A percentile compares a stretch with the other conserved stretches of the same genome.
phyloP scores from a whole-genome alignment of 2,797 vertebrate species.

The Okamejei kenojei region DNA sequence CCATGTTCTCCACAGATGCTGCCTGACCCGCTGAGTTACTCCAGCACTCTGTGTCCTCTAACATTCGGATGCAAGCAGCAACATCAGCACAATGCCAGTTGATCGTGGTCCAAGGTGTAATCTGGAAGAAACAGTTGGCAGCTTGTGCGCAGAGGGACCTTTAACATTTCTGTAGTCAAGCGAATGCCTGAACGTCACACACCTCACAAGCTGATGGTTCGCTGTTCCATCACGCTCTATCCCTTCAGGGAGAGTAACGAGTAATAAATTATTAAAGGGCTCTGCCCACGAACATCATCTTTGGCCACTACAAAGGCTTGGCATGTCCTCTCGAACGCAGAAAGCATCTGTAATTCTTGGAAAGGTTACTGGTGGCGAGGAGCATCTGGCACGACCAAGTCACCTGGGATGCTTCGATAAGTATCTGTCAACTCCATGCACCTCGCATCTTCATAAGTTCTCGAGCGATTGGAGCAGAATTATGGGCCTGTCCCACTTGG shows the following conservation, averaged over 20 bases:
- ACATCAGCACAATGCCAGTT: constrained; percentile 40
- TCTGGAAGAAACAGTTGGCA: constrained; percentile 41
- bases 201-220: constrained; percentile 48
- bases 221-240: constrained; percentile 50
- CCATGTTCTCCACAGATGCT: no score
- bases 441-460: constrained; percentile 42
- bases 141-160: constrained; percentile 2
- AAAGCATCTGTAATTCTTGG: constrained; percentile 53
- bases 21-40: no score
- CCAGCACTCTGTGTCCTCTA: no score
- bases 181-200: constrained; percentile 45
- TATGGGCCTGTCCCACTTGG: no score
- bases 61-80: neutral
- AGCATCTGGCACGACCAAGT: constrained; percentile 54
- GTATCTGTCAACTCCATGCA: constrained; percentile 48
- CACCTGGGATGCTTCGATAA: constrained; percentile 55
- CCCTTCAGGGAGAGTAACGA: constrained; percentile 51
- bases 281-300: constrained; percentile 49
- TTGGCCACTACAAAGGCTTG: constrained; percentile 51
- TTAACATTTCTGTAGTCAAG: constrained; percentile 42
- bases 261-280: constrained; percentile 56
- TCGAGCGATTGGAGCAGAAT: no score
- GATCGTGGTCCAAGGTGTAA: constrained; percentile 39
- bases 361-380: constrained; percentile 48
- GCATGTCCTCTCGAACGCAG: constrained; percentile 49